Evolutionary conservation across 2,797 vertebrate species (phyloP), one percentile per base, ranked within the genome.

Genomic region (Rhinophrynus dorsalis): DNA sequence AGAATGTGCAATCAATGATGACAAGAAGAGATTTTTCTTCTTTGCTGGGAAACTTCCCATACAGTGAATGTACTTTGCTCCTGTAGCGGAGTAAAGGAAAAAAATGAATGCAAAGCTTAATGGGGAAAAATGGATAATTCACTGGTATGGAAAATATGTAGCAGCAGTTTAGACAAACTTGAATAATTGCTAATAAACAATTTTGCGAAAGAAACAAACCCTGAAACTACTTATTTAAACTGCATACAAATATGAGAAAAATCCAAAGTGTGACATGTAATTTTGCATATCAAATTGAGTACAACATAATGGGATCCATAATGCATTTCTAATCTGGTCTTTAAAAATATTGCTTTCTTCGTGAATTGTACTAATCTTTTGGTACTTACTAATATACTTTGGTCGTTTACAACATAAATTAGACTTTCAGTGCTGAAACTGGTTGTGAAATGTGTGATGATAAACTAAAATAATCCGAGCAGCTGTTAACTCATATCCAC

Each of bases 141-240:
- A n/a, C n/a, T n/a, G n/a, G n/a, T 5, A 56, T 33, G 52, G 33
- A 38, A 57, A 57, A 24, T 13, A 10, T 20, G 8, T 37, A 21
- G 13, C 33, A 37, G 50, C n/a, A 32, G 33, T 38, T 57, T 38
- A 38, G 55, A 57, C 32, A 57, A 37, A 35, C 55, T 21, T 60
- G 57, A 60, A 8, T 50, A 1, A 58, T 78, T 71, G 15, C 35
- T 74, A 64, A 58, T n/a, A 81, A 78, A 54, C 12, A 52, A 15
- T 74, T 50, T 75, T 77, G 55, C n/a, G 75, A 79, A 80, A 37
- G 15, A 67, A 75, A 78, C 66, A 42, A 65, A 62, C 23, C 55
- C 77, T 67, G 61, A 64, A 64, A 20, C 24, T 1, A 35, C 8
- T 70, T 69, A 18, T 50, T 76, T 65, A 73, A 67, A 64, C 33